Conservation (phyloP, 2,888 invertebrate genomes). For the Oligia latruncula region DNA sequence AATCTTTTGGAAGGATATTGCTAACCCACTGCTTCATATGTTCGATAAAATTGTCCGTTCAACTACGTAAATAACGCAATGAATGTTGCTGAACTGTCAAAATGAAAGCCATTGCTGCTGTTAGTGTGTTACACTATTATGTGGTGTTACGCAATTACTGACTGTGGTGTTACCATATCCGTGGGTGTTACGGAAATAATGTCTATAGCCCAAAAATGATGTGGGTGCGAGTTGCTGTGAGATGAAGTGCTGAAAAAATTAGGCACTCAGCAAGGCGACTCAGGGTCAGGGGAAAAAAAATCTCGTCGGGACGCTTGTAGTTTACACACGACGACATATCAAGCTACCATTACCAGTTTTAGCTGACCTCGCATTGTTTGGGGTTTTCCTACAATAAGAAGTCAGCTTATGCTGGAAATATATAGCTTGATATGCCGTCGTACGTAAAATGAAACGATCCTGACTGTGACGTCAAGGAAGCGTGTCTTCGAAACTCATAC, state of each 20-base stretch:
- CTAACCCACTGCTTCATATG: neutral
- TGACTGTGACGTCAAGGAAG: neutral
- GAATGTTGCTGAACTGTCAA: neutral
- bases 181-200: neutral
- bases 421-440: neutral
- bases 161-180: no score
- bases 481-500: neutral
- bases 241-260: neutral
- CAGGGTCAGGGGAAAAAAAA: no score
- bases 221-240: neutral
- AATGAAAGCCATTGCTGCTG: neutral
- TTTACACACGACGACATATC: neutral
- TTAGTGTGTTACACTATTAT: neutral
- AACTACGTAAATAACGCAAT: no score
- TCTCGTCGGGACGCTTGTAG: neutral
- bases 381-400: neutral
- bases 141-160: neutral
- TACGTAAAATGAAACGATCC: neutral
- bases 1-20: neutral
- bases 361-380: no score
- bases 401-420: neutral
- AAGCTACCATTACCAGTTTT: neutral
- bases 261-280: no score
- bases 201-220: neutral
- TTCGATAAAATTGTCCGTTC: neutral